phyloP scores from a whole-genome alignment of 2,797 vertebrate species.

The Phalanger gymnotis region DNA sequence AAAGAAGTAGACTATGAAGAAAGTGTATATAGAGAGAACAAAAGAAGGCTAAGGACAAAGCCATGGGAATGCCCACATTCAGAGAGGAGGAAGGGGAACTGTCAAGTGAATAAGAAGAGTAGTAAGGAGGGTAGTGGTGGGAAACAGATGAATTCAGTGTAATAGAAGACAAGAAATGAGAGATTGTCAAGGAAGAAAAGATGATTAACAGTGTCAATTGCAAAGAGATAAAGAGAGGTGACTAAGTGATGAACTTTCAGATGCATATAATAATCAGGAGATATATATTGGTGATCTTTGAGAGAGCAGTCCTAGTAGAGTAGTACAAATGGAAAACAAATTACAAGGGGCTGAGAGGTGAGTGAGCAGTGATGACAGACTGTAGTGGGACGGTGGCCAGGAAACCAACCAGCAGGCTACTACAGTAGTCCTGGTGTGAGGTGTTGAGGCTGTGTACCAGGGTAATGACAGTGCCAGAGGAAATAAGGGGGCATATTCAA shows the following conservation, averaged over 20 bases:
- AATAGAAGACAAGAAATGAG: neutral
- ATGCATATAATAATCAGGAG: neutral
- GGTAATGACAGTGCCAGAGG: neutral
- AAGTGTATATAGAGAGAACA: neutral
- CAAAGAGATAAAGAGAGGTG: neutral
- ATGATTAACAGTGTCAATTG: neutral
- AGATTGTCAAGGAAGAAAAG: neutral
- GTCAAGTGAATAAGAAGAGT: no score
- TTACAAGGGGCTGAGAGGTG: neutral
- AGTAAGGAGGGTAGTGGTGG: neutral
- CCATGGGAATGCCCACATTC: neutral
- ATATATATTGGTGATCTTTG: neutral
- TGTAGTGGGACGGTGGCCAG: neutral
- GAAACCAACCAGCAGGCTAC: neutral
- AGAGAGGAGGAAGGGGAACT: neutral
- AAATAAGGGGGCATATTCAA: neutral
- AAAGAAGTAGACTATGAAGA: neutral
- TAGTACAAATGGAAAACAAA: neutral
- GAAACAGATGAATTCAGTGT: neutral
- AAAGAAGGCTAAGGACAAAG: neutral
- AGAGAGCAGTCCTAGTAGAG: neutral
- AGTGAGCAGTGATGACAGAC: neutral
- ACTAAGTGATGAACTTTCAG: neutral
- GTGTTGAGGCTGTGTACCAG: neutral
- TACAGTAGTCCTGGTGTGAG: no score